Conservation (phyloP, 1,140 invertebrate species). For the Heliconius himera region DNA sequence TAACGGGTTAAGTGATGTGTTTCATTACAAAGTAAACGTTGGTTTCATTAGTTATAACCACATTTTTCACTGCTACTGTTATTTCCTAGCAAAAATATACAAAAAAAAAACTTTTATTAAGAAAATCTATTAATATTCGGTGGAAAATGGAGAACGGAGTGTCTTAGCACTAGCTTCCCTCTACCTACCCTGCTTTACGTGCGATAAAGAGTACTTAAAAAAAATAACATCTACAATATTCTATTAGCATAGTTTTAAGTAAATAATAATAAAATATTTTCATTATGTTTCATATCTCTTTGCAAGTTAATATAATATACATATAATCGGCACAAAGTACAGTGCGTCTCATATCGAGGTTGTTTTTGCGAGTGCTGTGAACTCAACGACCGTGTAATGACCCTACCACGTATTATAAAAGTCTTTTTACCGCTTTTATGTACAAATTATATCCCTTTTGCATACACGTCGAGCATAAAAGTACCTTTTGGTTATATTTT, state of each 20-base stretch:
- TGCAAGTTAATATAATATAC: constrained; percentile 35
- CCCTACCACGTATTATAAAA: constrained; percentile 73
- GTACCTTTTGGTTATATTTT: constrained; percentile 63
- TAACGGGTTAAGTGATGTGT: neutral
- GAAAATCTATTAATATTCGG: no score
- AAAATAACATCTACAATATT: no score
- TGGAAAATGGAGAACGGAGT: no score
- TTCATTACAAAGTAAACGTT: neutral
- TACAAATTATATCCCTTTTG: constrained; percentile 70
- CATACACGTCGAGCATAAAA: constrained; percentile 65
- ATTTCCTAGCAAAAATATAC: no score
- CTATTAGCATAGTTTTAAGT: neutral
- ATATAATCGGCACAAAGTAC: constrained; percentile 42
- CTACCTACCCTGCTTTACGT: no score
- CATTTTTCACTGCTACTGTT: neutral
- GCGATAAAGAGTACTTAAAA: no score
- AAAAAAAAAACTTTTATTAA: no score
- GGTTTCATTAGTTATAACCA: neutral
- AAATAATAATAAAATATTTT: neutral
- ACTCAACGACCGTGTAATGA: constrained; percentile 73
- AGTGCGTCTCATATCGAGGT: constrained; percentile 58
- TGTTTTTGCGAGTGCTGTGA: constrained; percentile 68
- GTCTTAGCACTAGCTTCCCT: no score
- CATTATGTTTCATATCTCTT: constrained; percentile 35
- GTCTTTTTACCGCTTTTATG: constrained; percentile 73